Evolutionary conservation across 2,113 vertebrate genomes (phyloP).

Genomic region (Meleagris gallopavo): DNA sequence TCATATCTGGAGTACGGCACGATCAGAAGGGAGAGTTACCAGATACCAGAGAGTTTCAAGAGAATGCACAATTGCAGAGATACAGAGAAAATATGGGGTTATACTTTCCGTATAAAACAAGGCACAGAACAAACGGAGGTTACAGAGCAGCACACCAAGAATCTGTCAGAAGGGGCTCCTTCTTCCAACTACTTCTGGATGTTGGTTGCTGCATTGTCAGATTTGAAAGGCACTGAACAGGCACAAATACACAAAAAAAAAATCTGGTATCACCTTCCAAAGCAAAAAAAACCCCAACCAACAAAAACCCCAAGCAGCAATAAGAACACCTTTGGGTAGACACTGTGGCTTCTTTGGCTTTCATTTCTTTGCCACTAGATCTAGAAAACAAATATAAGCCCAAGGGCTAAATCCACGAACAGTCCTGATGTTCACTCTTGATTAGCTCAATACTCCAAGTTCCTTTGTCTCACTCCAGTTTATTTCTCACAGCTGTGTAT

Average conservation of each 20-base stretch:
- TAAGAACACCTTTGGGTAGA: neutral
- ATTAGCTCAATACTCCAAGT: neutral
- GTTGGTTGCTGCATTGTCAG: neutral
- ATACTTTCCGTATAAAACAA: neutral
- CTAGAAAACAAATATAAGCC: neutral
- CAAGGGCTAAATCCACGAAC: neutral
- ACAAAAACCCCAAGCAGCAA: neutral
- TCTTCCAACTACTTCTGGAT: neutral
- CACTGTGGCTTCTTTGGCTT: neutral
- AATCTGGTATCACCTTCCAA: neutral
- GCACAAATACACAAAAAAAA: too few species aligned
- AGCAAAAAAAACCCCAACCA: neutral
- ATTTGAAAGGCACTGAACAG: neutral
- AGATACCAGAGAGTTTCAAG: neutral
- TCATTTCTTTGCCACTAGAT: neutral
- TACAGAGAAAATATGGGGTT: neutral
- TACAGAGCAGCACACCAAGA: neutral
- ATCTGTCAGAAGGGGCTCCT: accelerated
- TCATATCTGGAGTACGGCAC: neutral
- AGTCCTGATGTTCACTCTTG: accelerated
- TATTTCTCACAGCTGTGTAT: neutral
- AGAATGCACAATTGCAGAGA: neutral
- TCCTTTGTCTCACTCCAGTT: neutral
- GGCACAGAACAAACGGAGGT: neutral
- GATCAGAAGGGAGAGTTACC: neutral